These are phyloP conservation scores for Avahi laniger DNA, from an alignment of 2,797 vertebrate genomes.

Conservation along the genomic window DNA sequence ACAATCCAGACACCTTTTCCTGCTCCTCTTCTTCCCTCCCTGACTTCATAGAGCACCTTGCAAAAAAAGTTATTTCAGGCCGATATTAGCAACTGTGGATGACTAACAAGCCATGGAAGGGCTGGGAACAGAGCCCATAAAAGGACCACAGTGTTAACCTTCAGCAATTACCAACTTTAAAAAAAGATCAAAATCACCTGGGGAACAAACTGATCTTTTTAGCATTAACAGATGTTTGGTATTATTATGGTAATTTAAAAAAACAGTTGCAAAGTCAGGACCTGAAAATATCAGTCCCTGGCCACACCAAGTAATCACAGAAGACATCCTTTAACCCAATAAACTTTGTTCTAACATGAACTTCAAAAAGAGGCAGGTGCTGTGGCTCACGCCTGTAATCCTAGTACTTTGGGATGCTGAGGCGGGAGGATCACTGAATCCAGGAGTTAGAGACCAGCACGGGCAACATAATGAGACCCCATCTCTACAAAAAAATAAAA, in stretches of 20 bases:
- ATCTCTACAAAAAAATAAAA: too few species aligned
- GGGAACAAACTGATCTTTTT: neutral
- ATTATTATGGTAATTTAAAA: neutral
- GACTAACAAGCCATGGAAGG: neutral
- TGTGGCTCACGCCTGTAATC: too few species aligned
- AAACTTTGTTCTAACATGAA: slow-evolving; percentile 29
- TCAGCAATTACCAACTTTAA: neutral
- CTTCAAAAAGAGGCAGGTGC: neutral
- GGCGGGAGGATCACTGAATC: too few species aligned
- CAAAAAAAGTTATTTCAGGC: neutral
- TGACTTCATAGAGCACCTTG: neutral
- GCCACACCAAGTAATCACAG: slow-evolving; percentile 17
- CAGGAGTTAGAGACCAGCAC: too few species aligned
- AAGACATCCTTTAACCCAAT: neutral
- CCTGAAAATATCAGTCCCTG: slow-evolving; percentile 10
- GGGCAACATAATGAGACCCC: too few species aligned
- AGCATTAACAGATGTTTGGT: slow-evolving; percentile 11
- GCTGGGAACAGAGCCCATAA: neutral
- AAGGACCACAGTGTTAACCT: neutral
- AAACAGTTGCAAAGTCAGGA: neutral
- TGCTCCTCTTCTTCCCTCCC: neutral
- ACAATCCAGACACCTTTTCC: neutral
- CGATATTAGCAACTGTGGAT: slow-evolving; percentile 27
- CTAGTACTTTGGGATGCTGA: too few species aligned
- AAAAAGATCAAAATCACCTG: slow-evolving; percentile 8